A percentile compares a stretch with the other conserved stretches of the same genome.
Evolutionary conservation across 35 echinoderm and acorn worm species (phyloP).

Genomic region (Apostichopus parvimensis): DNA sequence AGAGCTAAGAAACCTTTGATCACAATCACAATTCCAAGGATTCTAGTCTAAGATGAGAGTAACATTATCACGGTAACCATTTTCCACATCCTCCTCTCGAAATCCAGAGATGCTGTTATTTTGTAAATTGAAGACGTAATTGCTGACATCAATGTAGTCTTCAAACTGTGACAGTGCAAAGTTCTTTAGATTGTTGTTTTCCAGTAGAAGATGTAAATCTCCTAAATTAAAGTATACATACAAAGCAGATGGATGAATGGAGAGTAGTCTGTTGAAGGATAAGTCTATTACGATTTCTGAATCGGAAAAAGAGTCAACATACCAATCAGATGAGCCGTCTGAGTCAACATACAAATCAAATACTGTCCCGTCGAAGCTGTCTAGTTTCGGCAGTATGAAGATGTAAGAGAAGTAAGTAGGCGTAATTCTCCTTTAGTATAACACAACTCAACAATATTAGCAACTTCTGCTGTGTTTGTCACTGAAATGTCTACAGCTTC

Average conservation of each 20-base stretch:
- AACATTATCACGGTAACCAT: neutral
- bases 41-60: neutral
- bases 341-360: neutral
- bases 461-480: too few species aligned
- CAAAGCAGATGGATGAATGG: neutral
- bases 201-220: neutral
- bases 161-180: neutral
- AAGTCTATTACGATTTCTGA: neutral
- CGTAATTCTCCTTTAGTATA: too few species aligned
- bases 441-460: too few species aligned
- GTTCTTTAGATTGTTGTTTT: neutral
- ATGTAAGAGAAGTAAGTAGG: too few species aligned
- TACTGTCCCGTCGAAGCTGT: too few species aligned
- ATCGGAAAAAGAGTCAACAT: neutral
- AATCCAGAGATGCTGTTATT: slow-evolving; percentile 11
- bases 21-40: slow-evolving; percentile 8
- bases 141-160: neutral
- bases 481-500: too few species aligned
- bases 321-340: neutral
- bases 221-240: neutral
- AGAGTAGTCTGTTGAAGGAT: slow-evolving; percentile 2
- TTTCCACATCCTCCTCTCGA: neutral
- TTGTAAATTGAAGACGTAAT: neutral
- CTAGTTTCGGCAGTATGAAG: too few species aligned
- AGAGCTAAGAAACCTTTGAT: neutral